These are phyloP conservation scores for Fabriciana adippe DNA, from an alignment of 2,888 invertebrate genomes.

Conservation along the genomic window DNA sequence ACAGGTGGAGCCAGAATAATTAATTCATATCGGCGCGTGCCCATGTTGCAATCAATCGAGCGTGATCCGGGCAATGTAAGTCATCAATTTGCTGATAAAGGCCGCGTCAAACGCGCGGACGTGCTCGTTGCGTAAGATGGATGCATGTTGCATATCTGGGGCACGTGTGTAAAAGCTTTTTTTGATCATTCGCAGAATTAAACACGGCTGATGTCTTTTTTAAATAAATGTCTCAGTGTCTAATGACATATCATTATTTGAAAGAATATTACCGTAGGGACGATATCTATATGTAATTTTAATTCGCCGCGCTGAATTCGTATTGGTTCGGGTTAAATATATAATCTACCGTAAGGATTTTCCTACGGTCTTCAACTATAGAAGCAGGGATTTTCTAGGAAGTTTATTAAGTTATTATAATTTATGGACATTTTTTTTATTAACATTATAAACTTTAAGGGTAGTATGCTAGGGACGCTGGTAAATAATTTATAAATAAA, in stretches of 20 bases:
- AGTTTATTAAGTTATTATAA: too few relatives aligned
- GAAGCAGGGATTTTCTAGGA: too few relatives aligned
- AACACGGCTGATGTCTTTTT: slow-evolving; percentile 3
- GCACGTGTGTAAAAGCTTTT: slow-evolving; percentile 29
- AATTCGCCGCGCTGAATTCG: too few relatives aligned
- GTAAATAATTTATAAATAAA: too few relatives aligned
- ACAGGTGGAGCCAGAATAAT: slow-evolving; percentile 30
- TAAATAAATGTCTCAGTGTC: background rate
- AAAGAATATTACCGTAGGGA: too few relatives aligned
- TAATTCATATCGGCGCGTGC: slow-evolving; percentile 36
- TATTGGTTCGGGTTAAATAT: too few relatives aligned
- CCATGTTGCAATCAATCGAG: slow-evolving; percentile 36
- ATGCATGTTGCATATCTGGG: slow-evolving; percentile 28
- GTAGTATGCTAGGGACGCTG: too few relatives aligned
- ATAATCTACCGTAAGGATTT: too few relatives aligned
- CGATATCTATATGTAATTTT: too few relatives aligned
- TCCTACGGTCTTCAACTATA: too few relatives aligned
- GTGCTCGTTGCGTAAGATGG: slow-evolving; percentile 35
- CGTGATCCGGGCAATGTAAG: slow-evolving; percentile 30
- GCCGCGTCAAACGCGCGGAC: slow-evolving; percentile 31
- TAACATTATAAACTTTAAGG: too few relatives aligned
- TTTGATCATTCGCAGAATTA: slow-evolving; percentile 1
- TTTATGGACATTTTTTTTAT: too few relatives aligned
- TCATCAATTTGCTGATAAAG: slow-evolving; percentile 38
- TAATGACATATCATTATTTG: background rate